phyloP scores from a whole-genome alignment of 1,140 invertebrate genomes.

The Drosophila serrata region DNA sequence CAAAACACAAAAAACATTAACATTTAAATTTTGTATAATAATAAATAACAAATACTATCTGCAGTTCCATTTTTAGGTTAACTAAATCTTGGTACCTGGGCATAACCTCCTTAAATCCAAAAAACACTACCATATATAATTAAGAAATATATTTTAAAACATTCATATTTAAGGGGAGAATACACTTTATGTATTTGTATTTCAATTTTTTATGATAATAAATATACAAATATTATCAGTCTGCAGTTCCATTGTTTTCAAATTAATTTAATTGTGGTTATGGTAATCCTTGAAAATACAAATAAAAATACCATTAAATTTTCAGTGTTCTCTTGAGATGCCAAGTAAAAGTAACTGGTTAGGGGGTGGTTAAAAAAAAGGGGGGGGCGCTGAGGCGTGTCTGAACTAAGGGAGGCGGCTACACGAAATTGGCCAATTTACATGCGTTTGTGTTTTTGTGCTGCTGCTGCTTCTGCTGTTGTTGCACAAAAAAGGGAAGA shows the following conservation, averaged over 20 bases:
- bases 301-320: neutral
- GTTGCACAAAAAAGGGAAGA: slow-evolving; percentile 44
- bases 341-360: slow-evolving; percentile 16
- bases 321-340: slow-evolving; percentile 3
- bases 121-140: too few species aligned
- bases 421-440: slow-evolving; percentile 77
- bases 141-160: too few species aligned
- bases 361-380: neutral
- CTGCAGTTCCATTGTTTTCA: neutral
- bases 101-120: too few species aligned
- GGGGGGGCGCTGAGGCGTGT: slow-evolving; percentile 19
- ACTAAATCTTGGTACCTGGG: too few species aligned
- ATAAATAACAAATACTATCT: neutral
- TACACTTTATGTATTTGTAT: too few species aligned
- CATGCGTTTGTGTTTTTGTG: slow-evolving; percentile 72
- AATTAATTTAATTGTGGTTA: too few species aligned
- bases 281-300: neutral
- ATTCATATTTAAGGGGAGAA: too few species aligned
- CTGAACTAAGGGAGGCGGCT: slow-evolving; percentile 41
- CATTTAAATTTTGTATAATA: neutral
- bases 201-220: too few species aligned
- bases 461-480: slow-evolving; percentile 21
- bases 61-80: neutral
- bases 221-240: too few species aligned
- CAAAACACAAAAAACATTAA: too few species aligned